These are phyloP conservation scores for Cherax destructor DNA, from an alignment of 1,140 invertebrate genomes.

Conservation along the genomic window DNA sequence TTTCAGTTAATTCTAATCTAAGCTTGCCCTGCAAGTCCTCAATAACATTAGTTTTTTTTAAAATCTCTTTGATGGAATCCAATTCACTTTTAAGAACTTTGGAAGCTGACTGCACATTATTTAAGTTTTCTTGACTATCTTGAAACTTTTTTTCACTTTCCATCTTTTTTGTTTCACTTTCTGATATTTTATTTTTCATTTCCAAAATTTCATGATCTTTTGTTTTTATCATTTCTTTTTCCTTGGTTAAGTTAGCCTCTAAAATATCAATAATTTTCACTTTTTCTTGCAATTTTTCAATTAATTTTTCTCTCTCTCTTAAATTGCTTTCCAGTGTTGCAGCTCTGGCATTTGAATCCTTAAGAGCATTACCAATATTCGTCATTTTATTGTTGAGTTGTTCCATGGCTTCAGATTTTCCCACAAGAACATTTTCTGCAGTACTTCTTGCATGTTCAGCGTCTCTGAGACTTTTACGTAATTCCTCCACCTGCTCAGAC, in stretches of 20 bases:
- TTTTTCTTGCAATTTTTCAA: slow-evolving; percentile 31
- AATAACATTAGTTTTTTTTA: slow-evolving; percentile 50
- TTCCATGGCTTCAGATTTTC: slow-evolving; percentile 49
- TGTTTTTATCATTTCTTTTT: slow-evolving; percentile 24
- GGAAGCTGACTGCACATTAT: slow-evolving; percentile 30
- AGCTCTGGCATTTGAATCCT: slow-evolving; percentile 26
- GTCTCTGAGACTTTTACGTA: slow-evolving; percentile 49
- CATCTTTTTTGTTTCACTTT: slow-evolving; percentile 39
- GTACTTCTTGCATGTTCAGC: slow-evolving; percentile 42
- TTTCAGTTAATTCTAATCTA: slow-evolving; percentile 36
- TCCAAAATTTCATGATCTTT: slow-evolving; percentile 39
- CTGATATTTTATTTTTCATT: slow-evolving; percentile 42
- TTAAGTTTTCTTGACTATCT: slow-evolving; percentile 49
- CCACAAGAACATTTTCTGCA: slow-evolving; percentile 36
- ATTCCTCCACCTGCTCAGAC: slow-evolving; percentile 66
- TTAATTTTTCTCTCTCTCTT: slow-evolving; percentile 46
- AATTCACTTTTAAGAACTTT: slow-evolving; percentile 49
- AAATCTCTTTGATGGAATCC: slow-evolving; percentile 47
- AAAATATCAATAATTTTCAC: slow-evolving; percentile 37
- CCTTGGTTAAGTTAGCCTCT: slow-evolving; percentile 31
- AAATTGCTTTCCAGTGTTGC: slow-evolving; percentile 23
- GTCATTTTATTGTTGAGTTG: slow-evolving; percentile 52
- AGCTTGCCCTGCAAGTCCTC: slow-evolving; percentile 49
- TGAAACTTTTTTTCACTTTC: slow-evolving; percentile 42
- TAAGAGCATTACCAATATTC: slow-evolving; percentile 44